Conservation (phyloP, 1,140 invertebrate genomes). For the Geopemphigus sp. region DNA sequence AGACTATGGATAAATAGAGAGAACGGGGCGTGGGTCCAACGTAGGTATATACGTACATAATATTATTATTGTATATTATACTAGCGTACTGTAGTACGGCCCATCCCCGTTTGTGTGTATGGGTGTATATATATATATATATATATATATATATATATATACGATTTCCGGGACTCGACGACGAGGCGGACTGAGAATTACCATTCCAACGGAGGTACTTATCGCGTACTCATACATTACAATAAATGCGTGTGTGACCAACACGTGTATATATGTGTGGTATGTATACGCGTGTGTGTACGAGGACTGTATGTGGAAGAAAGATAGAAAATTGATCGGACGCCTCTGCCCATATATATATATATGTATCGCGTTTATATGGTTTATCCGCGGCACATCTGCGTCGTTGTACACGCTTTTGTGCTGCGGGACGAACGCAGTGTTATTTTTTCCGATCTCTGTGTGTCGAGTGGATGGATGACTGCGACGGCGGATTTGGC, state of each 20-base stretch:
- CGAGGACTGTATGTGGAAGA: not conserved
- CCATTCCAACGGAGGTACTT: not conserved
- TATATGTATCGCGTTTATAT: not conserved
- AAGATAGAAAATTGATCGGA: slow-evolving; percentile 8
- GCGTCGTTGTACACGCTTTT: slow-evolving; percentile 10
- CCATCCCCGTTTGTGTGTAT: no score
- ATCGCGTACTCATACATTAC: not conserved
- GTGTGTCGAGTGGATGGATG: slow-evolving; percentile 8
- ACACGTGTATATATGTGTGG: not conserved
- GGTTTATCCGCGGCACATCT: slow-evolving; percentile 23
- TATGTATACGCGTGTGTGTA: not conserved
- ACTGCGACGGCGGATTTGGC: not conserved
- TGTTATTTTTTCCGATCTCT: slow-evolving; percentile 30
- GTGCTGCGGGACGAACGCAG: not conserved
- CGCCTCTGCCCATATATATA: not conserved
- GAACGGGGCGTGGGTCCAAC: no score
- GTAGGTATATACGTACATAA: no score
- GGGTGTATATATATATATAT: no score
- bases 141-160: no score
- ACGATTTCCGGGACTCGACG: no score
- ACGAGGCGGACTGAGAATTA: no score
- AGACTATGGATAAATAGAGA: no score
- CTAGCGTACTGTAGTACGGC: no score
- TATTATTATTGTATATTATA: no score
- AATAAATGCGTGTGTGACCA: not conserved